Percentiles rank a stretch among this genome's conserved stretches.
Conservation (phyloP, 2,797 vertebrate species). For the Hemitrygon akajei region DNA sequence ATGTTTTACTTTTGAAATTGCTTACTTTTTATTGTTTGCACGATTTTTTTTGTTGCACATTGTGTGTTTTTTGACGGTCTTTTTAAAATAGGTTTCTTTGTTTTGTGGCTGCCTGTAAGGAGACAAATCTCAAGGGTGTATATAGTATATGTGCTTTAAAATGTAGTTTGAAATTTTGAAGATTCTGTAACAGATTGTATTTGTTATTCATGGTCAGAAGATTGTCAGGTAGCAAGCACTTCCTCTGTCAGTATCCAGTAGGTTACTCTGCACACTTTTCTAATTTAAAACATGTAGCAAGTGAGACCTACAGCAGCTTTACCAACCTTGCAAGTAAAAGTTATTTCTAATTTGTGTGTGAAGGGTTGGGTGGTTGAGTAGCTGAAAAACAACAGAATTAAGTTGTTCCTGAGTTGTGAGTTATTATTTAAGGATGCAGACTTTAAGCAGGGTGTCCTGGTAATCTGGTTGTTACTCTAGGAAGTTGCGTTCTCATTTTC, state of each 20-base stretch:
- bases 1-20: no score
- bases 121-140: no score
- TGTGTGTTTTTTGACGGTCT: no score
- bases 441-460: no score
- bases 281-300: neutral
- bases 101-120: no score
- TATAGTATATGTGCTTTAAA: no score
- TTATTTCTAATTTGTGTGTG: no score
- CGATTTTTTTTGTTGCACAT: no score
- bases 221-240: neutral
- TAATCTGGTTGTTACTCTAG: neutral
- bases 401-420: neutral
- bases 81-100: no score
- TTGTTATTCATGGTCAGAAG: neutral
- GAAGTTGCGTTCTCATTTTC: neutral
- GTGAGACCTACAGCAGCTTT: neutral
- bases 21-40: no score
- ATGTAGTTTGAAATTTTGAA: no score
- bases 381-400: neutral
- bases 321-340: neutral
- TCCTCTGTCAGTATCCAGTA: neutral
- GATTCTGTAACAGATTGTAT: neutral
- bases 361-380: neutral
- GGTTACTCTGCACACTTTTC: neutral
- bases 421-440: neutral